Evolutionary conservation across 2,797 vertebrate genomes (phyloP), one percentile per base, ranked within the genome.

Genomic region (Schizopygopsis malacanthus): DNA sequence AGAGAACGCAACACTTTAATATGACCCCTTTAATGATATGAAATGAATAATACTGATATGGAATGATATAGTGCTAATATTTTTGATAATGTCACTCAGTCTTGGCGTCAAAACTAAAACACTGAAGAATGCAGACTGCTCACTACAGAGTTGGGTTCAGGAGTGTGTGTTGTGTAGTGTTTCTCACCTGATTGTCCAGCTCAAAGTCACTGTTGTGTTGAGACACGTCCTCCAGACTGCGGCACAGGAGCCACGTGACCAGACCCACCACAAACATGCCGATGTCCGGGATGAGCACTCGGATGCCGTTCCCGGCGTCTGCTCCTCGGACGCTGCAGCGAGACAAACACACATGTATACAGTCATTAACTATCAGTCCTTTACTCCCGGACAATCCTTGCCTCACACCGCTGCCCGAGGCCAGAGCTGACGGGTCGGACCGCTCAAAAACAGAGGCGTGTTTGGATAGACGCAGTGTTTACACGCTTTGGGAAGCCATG

Each of bases 211-310:
- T 87, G 88, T 95, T 96, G 91, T 93, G 95, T 52, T 95, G 95
- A 1, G 93, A 93, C 77, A 93, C 89, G 4, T 96, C 95, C 81
- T 96, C 93, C 83, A 96, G 92, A 87, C 95, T 96, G 89, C 96
- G 95, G 86, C 96, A 97, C 92, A 97, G 54, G 20, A 97, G 93
- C 96, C 96, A 97, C 39, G 95, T 93, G 72, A 95, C 89, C 90
- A 97, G 92, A 56, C 96, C 96, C 47, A 96, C 95, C 80, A 96
- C 92, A 91, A 96, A 96, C 96, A 97, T 96, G 78, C 96, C 96
- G 4, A 97, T 95, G 81, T 97, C 96, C 79, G 96, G 96, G 72
- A 96, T 94, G 88, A 97, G 96, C 65, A 97, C 94, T 69, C 96
- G 93, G 90, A 97, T 96, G 71, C 96, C 96, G 78, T 97, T 97